Percentiles rank a stretch among this genome's conserved stretches.
Conservation (phyloP, 2,113 vertebrate genomes). For the Aspiorhynchus laticeps region DNA sequence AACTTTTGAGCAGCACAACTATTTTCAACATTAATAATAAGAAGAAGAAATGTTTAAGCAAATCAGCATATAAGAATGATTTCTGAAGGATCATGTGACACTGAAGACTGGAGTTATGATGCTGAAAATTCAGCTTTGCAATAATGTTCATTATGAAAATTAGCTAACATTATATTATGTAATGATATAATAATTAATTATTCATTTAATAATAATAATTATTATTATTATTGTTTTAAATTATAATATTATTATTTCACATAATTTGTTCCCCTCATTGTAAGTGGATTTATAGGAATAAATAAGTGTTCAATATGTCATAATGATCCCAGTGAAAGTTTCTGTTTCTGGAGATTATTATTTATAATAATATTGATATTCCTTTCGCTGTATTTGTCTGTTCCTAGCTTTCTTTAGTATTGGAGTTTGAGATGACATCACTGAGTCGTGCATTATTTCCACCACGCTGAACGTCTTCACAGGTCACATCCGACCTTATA, state of each 20-base stretch:
- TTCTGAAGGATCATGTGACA: too few relatives aligned
- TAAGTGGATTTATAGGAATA: not conserved
- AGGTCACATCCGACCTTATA: not conserved
- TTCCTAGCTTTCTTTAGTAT: not conserved
- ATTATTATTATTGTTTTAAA: too few relatives aligned
- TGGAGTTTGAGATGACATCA: not conserved
- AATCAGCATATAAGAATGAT: too few relatives aligned
- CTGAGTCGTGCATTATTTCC: conserved; percentile 19
- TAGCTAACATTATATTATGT: too few relatives aligned
- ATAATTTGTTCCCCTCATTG: not conserved
- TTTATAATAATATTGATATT: not conserved
- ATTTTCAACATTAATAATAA: too few relatives aligned
- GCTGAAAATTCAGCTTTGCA: not conserved
- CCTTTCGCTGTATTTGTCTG: not conserved
- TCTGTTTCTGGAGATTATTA: not conserved
- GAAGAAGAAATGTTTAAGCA: too few relatives aligned
- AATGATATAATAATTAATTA: too few relatives aligned
- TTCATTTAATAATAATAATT: too few relatives aligned
- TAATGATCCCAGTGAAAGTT: not conserved
- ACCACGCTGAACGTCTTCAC: conserved; percentile 3
- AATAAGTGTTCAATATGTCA: not conserved
- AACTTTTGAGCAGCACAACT: too few relatives aligned
- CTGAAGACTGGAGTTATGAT: too few relatives aligned
- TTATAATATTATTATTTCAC: not conserved
- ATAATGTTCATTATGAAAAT: too few relatives aligned